A percentile compares a stretch with the other conserved stretches of the same genome.
phyloP scores from a whole-genome alignment of 2,113 vertebrate genomes.

The Bubalus kerabau region DNA sequence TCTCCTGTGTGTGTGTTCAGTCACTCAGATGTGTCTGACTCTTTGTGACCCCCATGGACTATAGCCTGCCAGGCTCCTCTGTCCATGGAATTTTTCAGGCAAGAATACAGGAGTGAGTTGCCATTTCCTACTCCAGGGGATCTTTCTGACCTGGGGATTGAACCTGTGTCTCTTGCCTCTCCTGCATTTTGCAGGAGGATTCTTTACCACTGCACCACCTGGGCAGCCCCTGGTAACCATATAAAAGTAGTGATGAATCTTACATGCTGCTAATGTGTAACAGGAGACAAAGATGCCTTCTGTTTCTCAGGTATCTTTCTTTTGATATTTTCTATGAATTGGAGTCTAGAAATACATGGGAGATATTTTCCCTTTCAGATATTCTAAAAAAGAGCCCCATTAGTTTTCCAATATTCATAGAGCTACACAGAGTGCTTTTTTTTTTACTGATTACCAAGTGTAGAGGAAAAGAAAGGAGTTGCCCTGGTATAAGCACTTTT shows the following conservation, averaged over 20 bases:
- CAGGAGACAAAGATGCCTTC: neutral
- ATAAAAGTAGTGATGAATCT: neutral
- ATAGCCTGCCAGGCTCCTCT: neutral
- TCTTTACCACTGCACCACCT: neutral
- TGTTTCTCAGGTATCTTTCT: neutral
- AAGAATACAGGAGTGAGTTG: neutral
- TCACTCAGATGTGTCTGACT: neutral
- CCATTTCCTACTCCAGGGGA: neutral
- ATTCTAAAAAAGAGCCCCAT: neutral
- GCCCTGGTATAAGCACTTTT: neutral
- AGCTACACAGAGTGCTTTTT: neutral
- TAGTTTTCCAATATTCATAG: neutral
- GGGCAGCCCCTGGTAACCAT: neutral
- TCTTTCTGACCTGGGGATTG: neutral
- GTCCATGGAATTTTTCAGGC: neutral
- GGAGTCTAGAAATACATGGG: neutral
- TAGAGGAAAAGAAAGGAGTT: neutral
- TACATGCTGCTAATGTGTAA: neutral
- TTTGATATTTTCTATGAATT: neutral
- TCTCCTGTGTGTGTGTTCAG: neutral
- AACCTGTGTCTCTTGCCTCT: neutral
- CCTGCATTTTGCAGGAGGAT: neutral
- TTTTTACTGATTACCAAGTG: neutral
- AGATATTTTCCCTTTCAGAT: neutral
- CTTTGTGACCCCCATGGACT: neutral